phyloP scores from a whole-genome alignment of 1,140 invertebrate genomes.

The Tetramorium simillimum region DNA sequence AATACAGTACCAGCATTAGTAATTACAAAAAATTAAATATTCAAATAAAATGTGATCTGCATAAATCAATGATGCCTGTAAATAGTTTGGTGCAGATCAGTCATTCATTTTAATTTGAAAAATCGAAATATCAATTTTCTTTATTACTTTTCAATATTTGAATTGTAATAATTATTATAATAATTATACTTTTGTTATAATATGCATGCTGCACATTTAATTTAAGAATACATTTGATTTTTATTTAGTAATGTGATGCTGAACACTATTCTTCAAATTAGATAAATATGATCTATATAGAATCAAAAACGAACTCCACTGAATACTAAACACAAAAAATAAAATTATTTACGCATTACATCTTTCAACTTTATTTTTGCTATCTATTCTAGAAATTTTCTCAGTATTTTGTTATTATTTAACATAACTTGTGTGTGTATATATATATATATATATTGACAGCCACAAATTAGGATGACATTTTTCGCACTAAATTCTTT shows the following conservation, averaged over 20 bases:
- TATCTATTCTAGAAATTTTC: background rate
- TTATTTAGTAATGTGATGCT: background rate
- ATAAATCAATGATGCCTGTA: background rate
- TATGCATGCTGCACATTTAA: background rate
- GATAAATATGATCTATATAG: background rate
- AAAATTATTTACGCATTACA: background rate
- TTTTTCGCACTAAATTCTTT: no score
- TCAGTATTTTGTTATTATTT: background rate
- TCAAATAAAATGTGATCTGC: background rate
- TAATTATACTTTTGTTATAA: background rate
- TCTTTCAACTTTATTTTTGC: background rate
- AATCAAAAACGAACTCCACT: background rate
- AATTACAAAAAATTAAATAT: background rate
- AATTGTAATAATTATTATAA: constrained; percentile 16
- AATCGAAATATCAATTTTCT: background rate
- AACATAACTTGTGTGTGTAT: background rate
- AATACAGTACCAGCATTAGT: background rate
- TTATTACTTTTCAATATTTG: background rate
- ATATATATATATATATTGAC: background rate
- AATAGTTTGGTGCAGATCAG: background rate
- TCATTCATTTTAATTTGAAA: background rate
- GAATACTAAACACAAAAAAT: background rate
- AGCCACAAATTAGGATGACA: no score
- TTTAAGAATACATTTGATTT: background rate
- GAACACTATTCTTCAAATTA: background rate